Evolutionary conservation across 2,113 vertebrate species (phyloP).

Genomic region (Rattus rattus): DNA sequence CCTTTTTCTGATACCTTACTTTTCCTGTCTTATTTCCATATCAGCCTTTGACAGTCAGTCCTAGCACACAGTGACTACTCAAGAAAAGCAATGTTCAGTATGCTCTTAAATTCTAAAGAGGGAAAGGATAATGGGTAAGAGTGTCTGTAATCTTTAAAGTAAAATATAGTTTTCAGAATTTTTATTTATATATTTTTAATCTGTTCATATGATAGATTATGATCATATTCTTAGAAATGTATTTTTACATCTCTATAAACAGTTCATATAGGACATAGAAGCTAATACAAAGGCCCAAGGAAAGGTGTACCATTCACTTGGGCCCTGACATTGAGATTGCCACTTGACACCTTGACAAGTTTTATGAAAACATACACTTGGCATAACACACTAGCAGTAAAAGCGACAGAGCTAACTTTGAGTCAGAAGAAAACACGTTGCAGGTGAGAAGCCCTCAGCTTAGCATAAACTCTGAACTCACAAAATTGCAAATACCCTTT

Average conservation of each 20-base stretch:
- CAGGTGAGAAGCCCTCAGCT: not conserved
- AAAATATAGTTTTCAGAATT: conserved; percentile 34
- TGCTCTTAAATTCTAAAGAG: not conserved
- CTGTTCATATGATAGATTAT: not conserved
- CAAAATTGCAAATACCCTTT: not conserved
- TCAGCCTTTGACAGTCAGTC: not conserved
- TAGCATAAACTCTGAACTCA: not conserved
- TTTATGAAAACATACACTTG: conserved; percentile 17
- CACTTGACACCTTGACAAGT: not conserved
- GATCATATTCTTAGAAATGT: not conserved
- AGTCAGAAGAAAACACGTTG: conserved; percentile 22
- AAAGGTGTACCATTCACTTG: not conserved
- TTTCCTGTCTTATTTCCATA: not conserved
- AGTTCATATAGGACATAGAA: not conserved
- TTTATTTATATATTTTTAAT: not conserved
- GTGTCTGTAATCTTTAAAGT: conserved; percentile 3
- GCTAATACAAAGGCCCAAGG: conserved; percentile 25
- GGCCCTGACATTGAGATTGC: not conserved
- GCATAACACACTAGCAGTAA: not conserved
- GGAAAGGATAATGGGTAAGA: not conserved
- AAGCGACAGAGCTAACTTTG: not conserved
- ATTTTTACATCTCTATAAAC: not conserved
- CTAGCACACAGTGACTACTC: not conserved
- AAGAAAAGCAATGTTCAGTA: not conserved
- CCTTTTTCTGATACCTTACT: not conserved